A percentile compares a stretch with the other conserved stretches of the same genome.
These are phyloP conservation scores for Strigamia crassipes DNA, from an alignment of 2,888 invertebrate genomes.

Conservation along the genomic window DNA sequence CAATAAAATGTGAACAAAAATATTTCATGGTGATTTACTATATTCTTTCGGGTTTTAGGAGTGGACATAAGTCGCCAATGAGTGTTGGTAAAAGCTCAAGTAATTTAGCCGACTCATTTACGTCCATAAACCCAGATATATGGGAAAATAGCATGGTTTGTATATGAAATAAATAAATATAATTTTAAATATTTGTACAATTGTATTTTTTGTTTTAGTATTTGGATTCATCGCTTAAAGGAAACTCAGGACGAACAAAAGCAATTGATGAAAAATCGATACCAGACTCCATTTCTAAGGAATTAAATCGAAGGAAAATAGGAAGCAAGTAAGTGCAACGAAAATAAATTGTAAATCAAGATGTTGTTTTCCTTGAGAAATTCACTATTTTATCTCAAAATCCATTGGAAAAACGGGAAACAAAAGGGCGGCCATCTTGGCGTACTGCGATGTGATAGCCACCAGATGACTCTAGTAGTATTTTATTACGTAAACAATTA, in stretches of 20 bases:
- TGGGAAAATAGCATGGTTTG: constrained; percentile 19
- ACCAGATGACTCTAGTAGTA: no score
- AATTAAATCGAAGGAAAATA: constrained; percentile 39
- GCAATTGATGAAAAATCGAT: background rate
- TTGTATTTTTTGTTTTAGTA: background rate
- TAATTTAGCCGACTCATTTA: background rate
- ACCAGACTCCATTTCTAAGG: constrained; percentile 27
- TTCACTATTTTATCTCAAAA: no score
- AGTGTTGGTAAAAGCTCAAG: background rate
- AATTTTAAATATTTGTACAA: background rate
- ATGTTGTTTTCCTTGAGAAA: background rate
- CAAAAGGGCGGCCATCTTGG: no score
- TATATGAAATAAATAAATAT: no score
- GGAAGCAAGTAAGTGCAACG: background rate
- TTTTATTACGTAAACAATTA: no score
- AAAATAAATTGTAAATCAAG: background rate
- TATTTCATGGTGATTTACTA: background rate
- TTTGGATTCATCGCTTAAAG: background rate
- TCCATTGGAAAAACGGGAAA: no score
- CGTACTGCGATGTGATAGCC: no score
- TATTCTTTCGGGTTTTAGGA: background rate
- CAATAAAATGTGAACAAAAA: background rate
- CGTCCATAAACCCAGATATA: background rate
- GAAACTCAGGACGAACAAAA: background rate
- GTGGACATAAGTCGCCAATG: background rate